A percentile compares a stretch with the other conserved stretches of the same genome.
Evolutionary conservation across 2,888 invertebrate species (phyloP).

Genomic region (Macaria notata): DNA sequence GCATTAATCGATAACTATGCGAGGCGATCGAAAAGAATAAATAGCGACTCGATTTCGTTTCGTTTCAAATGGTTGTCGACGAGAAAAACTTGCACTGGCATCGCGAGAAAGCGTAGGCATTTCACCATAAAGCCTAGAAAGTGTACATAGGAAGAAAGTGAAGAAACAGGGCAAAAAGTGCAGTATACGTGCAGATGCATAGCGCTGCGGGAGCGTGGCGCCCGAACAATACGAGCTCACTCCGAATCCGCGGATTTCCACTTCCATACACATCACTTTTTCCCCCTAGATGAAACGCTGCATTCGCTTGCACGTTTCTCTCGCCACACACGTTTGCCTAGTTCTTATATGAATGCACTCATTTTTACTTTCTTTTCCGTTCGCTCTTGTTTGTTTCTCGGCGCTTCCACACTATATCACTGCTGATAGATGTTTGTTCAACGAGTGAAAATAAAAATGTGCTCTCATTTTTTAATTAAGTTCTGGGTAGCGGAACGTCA

Average conservation of each 20-base stretch:
- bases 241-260: constrained; percentile 62
- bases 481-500: background rate
- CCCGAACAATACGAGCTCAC: constrained; percentile 55
- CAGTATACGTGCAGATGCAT: constrained; percentile 53
- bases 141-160: constrained; percentile 80
- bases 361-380: constrained; percentile 82
- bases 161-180: constrained; percentile 75
- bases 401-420: constrained; percentile 40
- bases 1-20: constrained; percentile 21
- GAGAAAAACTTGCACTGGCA: constrained; percentile 79
- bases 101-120: constrained; percentile 78
- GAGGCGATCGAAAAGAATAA: constrained; percentile 46
- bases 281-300: constrained; percentile 64
- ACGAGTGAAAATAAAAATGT: constrained; percentile 50
- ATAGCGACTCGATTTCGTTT: constrained; percentile 76
- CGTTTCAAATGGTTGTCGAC: constrained; percentile 64
- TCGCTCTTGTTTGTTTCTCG: constrained; percentile 70
- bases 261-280: constrained; percentile 68
- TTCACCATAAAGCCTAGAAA: constrained; percentile 80
- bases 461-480: constrained; percentile 5
- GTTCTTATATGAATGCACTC: constrained; percentile 75
- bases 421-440: constrained; percentile 26
- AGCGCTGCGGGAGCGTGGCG: constrained; percentile 55
- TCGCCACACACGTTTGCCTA: constrained; percentile 66
- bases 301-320: constrained; percentile 66